Base-by-base conservation (phyloP, 1,140 invertebrate genomes). In the Nixonia krombeini region DNA sequence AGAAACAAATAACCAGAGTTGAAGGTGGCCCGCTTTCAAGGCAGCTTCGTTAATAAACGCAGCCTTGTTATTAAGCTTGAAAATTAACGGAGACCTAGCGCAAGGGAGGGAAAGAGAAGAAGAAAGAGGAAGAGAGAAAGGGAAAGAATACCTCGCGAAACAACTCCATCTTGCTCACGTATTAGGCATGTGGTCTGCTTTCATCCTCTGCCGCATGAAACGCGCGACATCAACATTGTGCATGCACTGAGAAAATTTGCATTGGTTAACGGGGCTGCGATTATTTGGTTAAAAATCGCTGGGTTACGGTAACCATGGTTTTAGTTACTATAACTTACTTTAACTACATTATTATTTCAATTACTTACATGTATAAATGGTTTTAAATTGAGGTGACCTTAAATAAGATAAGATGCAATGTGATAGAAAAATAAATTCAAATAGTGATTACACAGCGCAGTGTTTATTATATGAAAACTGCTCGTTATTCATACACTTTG, bases 1-100 rank as follows among this genome's bases (percentile, higher is more conserved):
- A 83, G 80, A 82, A 82, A 83, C 79, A 81, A 81, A 82, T 82
- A 81, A 78, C 74, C 77, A 52, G 75, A 72, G 73, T 73, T 76
- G 74, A 71, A 72, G 70, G 70, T 78, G 76, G 75, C 75, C 78
- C 73, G 76, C 63, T 77, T 78, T 78, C 73, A 74, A 65, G 58
- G 61, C 76, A 57, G 72, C 74, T 75, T 78, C 73, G 75, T 77
- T 77, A 79, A 79, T 76, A 78, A 78, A 78, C 75, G 76, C 72
- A 67, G 74, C 55, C 70, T 56, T 72, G 74, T 78, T 78, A 78
- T 77, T 78, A 78, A 77, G 71, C 73, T 74, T 61, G 73, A 72
- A 76, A 78, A 78, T 78, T 78, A 78, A 76, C 72, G 76, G 74
- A 66, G 59, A 70, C 74, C 74, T 61, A 66, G 72, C 75, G 68